phyloP scores from a whole-genome alignment of 2,797 vertebrate species.

The Poecilia picta region DNA sequence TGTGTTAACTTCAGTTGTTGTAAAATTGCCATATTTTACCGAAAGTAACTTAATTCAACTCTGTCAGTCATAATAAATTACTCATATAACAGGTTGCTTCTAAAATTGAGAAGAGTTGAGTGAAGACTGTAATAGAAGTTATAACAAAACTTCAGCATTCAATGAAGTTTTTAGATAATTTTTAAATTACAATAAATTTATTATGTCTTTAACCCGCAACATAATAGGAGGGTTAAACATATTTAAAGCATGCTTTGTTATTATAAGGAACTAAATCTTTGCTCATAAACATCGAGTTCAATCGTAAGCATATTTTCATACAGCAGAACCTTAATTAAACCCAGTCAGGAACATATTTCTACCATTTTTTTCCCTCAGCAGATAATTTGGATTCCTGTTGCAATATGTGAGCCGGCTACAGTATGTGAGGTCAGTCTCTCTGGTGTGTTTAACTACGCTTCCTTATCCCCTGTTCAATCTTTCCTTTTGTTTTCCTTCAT shows the following conservation, averaged over 20 bases:
- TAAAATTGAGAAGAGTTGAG: neutral
- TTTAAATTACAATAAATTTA: neutral
- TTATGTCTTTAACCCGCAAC: neutral
- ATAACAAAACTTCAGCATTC: neutral
- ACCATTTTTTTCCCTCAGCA: slow-evolving; percentile 27
- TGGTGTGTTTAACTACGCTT: slow-evolving; percentile 61
- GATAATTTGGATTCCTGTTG: slow-evolving; percentile 38
- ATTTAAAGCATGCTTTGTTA: neutral
- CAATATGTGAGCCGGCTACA: slow-evolving; percentile 50
- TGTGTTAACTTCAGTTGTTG: too few species aligned
- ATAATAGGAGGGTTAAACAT: too few species aligned
- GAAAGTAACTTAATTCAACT: neutral
- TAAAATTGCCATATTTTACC: too few species aligned
- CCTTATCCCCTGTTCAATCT: slow-evolving; percentile 71
- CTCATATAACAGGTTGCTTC: neutral
- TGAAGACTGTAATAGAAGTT: neutral
- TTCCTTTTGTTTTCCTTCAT: slow-evolving; percentile 74
- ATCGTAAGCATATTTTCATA: slow-evolving; percentile 19
- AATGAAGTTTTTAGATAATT: neutral
- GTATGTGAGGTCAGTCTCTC: slow-evolving; percentile 66
- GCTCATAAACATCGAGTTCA: slow-evolving; percentile 5
- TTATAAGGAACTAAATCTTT: slow-evolving; percentile 10
- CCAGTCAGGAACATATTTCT: slow-evolving; percentile 46
- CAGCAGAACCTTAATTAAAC: slow-evolving; percentile 54
- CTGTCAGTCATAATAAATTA: neutral